Conservation (phyloP, 2,888 invertebrate species). For the Tanypteryx hageni region DNA sequence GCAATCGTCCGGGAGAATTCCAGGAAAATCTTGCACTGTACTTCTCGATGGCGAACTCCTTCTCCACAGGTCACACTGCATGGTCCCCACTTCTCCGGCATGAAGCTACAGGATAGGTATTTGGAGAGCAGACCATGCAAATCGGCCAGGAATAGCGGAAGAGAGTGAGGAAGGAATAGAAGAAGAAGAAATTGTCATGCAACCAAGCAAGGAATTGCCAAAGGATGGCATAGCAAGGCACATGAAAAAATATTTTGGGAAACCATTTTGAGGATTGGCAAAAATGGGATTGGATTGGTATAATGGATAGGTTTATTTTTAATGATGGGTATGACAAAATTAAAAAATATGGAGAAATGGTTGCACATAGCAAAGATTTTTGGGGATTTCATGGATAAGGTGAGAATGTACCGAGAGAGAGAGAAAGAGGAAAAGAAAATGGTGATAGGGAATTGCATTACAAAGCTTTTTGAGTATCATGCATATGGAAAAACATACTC, state of each 20-base stretch:
- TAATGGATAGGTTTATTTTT: not conserved
- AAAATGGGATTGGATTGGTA: not conserved
- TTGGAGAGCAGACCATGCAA: constrained; percentile 42
- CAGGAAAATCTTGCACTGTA: constrained; percentile 96
- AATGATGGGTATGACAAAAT: not conserved
- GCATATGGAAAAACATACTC: constrained; percentile 13
- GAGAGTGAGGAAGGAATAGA: not conserved
- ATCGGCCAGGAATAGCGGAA: not conserved
- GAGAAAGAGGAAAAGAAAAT: constrained; percentile 43
- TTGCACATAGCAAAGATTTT: not conserved
- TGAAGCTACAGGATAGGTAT: constrained; percentile 82
- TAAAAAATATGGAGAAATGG: not conserved
- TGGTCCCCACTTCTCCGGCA: constrained; percentile 94
- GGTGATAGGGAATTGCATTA: constrained; percentile 37
- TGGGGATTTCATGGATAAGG: not conserved
- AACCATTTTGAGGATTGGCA: not conserved
- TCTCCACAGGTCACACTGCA: constrained; percentile 96
- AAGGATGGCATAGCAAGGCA: constrained; percentile 44
- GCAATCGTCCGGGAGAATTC: constrained; percentile 94
- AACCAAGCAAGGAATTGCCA: constrained; percentile 44
- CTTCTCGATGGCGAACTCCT: constrained; percentile 89
- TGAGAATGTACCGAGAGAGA: not conserved
- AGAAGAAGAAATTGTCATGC: constrained; percentile 55
- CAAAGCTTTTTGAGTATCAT: constrained; percentile 34
- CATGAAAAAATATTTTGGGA: not conserved